Conservation (phyloP, 2,797 vertebrate genomes). For the Valencia hispanica region DNA sequence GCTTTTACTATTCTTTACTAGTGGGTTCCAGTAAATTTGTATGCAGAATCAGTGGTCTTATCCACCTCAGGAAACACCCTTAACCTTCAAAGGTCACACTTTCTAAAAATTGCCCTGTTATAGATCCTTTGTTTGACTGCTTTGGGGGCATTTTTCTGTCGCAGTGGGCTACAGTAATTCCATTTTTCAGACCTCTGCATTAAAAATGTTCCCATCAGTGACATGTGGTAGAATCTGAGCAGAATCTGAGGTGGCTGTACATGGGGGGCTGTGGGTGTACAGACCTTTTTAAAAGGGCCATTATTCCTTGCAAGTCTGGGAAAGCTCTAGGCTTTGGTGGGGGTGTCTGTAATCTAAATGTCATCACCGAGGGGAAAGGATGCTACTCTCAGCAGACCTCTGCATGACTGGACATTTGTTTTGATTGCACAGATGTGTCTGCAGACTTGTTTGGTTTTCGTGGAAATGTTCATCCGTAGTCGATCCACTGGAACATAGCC, state of each 20-base stretch:
- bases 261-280: background rate
- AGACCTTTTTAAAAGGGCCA: background rate
- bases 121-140: background rate
- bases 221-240: background rate
- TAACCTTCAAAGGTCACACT: slow-evolving; percentile 12
- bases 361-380: slow-evolving; percentile 5
- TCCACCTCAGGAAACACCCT: background rate
- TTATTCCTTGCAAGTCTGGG: background rate
- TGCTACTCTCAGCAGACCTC: background rate
- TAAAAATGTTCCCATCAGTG: background rate
- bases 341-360: slow-evolving; percentile 4
- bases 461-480: slow-evolving; percentile 1
- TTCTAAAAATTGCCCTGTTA: background rate
- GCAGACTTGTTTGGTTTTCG: background rate
- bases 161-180: background rate
- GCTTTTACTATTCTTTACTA: background rate
- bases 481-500: background rate
- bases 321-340: background rate
- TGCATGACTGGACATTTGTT: slow-evolving; percentile 1
- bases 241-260: background rate
- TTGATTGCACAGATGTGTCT: slow-evolving; percentile 4
- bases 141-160: slow-evolving; percentile 2
- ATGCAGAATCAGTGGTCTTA: slow-evolving; percentile 2
- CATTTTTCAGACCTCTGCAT: slow-evolving; percentile 1
- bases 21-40: background rate